These are phyloP conservation scores for Stichodactyla helianthus DNA, from an alignment of 64 coral and sea anemone species.

Conservation along the genomic window DNA sequence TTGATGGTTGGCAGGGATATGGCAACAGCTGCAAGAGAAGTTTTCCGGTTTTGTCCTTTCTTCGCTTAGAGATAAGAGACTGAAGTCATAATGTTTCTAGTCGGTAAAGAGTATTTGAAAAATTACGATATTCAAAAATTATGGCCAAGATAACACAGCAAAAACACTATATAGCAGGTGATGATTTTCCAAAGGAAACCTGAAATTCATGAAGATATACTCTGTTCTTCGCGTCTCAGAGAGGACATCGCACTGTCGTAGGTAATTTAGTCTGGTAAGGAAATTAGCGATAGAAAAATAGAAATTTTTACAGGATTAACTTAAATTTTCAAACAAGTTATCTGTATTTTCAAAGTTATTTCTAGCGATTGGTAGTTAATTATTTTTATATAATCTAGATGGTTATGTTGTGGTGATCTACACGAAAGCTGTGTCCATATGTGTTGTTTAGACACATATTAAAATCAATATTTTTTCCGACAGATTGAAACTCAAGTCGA, in stretches of 20 bases:
- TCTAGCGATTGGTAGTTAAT: neutral
- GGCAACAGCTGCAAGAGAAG: neutral
- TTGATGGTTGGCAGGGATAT: neutral
- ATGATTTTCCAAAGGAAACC: neutral
- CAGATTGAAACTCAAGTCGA: neutral
- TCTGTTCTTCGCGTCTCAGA: neutral
- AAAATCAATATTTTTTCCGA: neutral
- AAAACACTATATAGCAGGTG: neutral
- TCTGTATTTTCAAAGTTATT: neutral
- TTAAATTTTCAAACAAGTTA: neutral
- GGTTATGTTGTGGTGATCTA: neutral
- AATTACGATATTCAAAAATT: conserved; percentile 8
- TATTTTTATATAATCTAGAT: neutral
- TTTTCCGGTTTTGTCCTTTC: neutral
- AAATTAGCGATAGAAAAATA: conserved; percentile 11
- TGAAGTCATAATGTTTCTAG: neutral
- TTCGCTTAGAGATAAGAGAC: neutral
- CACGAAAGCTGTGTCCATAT: too few species aligned
- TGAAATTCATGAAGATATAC: too few species aligned
- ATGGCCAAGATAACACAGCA: neutral
- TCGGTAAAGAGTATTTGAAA: neutral
- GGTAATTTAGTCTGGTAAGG: neutral
- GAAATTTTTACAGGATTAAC: neutral
- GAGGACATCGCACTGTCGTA: neutral
- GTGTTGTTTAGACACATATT: neutral